Conservation (phyloP, 2,888 invertebrate species). For the Drosophila fungiperda region DNA sequence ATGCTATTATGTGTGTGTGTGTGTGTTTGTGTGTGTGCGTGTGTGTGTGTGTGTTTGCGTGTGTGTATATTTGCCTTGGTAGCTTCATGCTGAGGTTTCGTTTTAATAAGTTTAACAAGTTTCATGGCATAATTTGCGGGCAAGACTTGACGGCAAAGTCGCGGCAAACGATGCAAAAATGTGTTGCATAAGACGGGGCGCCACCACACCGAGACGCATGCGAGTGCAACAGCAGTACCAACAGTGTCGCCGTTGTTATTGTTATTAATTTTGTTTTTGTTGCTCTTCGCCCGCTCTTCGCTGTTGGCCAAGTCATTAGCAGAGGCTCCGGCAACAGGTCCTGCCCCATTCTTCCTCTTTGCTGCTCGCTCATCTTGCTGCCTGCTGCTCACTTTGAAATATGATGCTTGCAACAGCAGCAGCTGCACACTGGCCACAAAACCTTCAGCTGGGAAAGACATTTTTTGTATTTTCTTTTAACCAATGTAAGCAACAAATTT, state of each 20-base stretch:
- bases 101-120: slow-evolving; percentile 81
- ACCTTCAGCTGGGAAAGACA: neutral
- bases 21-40: slow-evolving; percentile 9
- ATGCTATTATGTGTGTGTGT: slow-evolving; percentile 3
- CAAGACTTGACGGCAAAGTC: slow-evolving; percentile 45
- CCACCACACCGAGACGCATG: slow-evolving; percentile 3
- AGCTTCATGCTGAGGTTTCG: slow-evolving; percentile 78
- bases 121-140: slow-evolving; percentile 79
- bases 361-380: slow-evolving; percentile 12
- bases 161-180: slow-evolving; percentile 42
- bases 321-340: slow-evolving; percentile 44
- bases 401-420: slow-evolving; percentile 29
- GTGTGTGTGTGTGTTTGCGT: slow-evolving; percentile 17
- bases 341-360: slow-evolving; percentile 1
- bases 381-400: slow-evolving; percentile 42
- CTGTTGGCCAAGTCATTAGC: slow-evolving; percentile 13
- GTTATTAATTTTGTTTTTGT: neutral
- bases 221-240: slow-evolving; percentile 29
- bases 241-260: slow-evolving; percentile 7
- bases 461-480: neutral
- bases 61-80: slow-evolving; percentile 60
- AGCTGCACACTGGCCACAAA: slow-evolving; percentile 32
- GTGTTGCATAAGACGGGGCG: slow-evolving; percentile 42
- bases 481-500: neutral
- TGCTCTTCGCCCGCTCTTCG: slow-evolving; percentile 6